Base-by-base conservation (phyloP, 92 coral and sea anemone genomes). In the Meandrina meandrites region DNA sequence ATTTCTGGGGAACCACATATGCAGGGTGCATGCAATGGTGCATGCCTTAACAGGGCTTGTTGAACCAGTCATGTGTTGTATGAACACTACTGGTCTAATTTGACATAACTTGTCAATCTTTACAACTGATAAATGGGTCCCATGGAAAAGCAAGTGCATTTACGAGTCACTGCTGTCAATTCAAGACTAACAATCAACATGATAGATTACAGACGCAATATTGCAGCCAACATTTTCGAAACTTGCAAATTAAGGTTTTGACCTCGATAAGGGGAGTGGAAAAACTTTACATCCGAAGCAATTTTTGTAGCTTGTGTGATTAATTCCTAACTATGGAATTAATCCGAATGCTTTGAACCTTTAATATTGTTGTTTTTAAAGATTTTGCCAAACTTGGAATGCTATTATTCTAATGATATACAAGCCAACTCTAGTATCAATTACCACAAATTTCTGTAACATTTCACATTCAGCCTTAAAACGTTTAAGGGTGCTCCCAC, bases 341-440 rank as follows among this genome's bases (percentile, higher is more conserved):
- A 71, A 50, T 62, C 68, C 66, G 15, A 84, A 73, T 56, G 73
- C 56, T 84, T 72, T 35, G 53, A 73, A 75, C 77, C 19, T 67
- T 75, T n/a, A 68, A 82, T 69, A 31, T 35, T 84, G 87, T 84
- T 84, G 87, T 73, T 56, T 75, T 73, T 56, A 30, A 73, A 84
- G 80, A 84, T 84, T 74, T 74, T 54, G 42, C 80, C 28, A n/a
- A 84, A 74, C 51, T 73, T 73, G 87, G 80, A 71, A 84, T 84
- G 79, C 56, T 74, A 73, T 73, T 51, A 75, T 51, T 74, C 45
- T 74, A 19, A 30, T 81, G 8, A 48, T 71, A 30, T 24, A 53
- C 47, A 84, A 74, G n/a, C 71, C 54, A 84, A 54, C 72, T 56
- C 56, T 73, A 32, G 36, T 84, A 74, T 74, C 87, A 56, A 30